Conservation (phyloP, 92 coral and sea anemone genomes). For the Hydrozoanthus gracilis region DNA sequence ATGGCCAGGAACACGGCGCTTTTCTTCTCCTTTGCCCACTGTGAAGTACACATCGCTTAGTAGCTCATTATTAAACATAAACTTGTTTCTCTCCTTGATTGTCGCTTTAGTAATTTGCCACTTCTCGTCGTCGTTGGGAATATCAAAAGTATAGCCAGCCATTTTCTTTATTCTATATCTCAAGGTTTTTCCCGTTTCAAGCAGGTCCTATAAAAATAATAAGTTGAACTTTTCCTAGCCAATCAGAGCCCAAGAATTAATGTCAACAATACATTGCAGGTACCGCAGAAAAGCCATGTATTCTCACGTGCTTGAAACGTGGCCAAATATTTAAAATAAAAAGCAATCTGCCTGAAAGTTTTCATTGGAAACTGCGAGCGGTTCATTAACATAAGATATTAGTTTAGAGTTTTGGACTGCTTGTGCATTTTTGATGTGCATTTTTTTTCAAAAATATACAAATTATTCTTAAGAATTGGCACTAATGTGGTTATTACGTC, state of each 20-base stretch:
- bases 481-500: no score
- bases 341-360: no score
- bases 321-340: no score
- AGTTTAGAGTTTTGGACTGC: no score
- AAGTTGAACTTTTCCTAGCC: neutral
- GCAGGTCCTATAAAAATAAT: neutral
- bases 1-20: conserved; percentile 75
- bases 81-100: conserved; percentile 75
- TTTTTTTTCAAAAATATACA: no score
- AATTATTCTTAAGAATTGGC: no score
- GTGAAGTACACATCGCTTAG: conserved; percentile 76
- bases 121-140: conserved; percentile 48
- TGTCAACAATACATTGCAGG: neutral
- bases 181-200: neutral
- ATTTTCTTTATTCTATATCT: conserved; percentile 31
- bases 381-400: no score
- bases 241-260: neutral
- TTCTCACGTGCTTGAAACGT: no score
- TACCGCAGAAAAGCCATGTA: no score
- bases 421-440: no score
- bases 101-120: conserved; percentile 82
- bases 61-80: conserved; percentile 83
- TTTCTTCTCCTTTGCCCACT: conserved; percentile 69
- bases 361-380: no score
- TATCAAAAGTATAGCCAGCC: conserved; percentile 72